Evolutionary conservation across 2,888 invertebrate species (phyloP).

Genomic region (Chrysotoxum bicinctum): DNA sequence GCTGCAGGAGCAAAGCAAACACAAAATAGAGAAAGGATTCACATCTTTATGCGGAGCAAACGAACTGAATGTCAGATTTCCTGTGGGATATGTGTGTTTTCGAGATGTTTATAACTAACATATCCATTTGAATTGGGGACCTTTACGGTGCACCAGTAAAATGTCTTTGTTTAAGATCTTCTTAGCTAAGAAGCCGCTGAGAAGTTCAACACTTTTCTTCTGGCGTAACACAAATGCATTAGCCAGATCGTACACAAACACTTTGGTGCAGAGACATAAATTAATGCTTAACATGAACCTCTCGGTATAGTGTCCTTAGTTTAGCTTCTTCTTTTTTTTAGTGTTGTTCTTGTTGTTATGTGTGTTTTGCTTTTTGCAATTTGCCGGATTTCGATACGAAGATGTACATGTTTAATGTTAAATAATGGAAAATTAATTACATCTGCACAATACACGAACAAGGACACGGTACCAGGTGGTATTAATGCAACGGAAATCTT

Average conservation of each 20-base stretch:
- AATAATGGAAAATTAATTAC: constrained; percentile 58
- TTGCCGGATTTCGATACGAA: constrained; percentile 31
- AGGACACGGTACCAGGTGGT: constrained; percentile 47
- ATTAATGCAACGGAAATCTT: constrained; percentile 37
- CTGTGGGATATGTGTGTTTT: constrained; percentile 16
- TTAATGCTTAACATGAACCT: constrained; percentile 45
- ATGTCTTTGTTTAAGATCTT: constrained; percentile 45
- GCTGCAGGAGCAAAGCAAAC: constrained; percentile 1
- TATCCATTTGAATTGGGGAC: constrained; percentile 26
- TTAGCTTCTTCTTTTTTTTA: constrained; percentile 9
- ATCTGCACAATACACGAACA: constrained; percentile 50
- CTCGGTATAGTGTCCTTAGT: constrained; percentile 10
- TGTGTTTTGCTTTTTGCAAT: constrained; percentile 20
- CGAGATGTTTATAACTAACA: constrained; percentile 32
- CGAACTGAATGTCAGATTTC: constrained; percentile 45
- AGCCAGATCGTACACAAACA: constrained; percentile 37
- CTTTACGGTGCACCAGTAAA: constrained; percentile 30
- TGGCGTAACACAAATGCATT: constrained; percentile 34
- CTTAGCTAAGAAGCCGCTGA: constrained; percentile 42
- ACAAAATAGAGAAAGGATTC: constrained; percentile 17
- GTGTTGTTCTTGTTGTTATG: background rate
- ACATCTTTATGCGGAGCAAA: constrained; percentile 28
- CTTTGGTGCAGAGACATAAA: constrained; percentile 51
- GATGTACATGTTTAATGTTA: constrained; percentile 45
- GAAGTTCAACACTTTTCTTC: constrained; percentile 32